Base-by-base conservation (phyloP, 1,140 invertebrate species). In the Rhopalosiphum maidis region DNA sequence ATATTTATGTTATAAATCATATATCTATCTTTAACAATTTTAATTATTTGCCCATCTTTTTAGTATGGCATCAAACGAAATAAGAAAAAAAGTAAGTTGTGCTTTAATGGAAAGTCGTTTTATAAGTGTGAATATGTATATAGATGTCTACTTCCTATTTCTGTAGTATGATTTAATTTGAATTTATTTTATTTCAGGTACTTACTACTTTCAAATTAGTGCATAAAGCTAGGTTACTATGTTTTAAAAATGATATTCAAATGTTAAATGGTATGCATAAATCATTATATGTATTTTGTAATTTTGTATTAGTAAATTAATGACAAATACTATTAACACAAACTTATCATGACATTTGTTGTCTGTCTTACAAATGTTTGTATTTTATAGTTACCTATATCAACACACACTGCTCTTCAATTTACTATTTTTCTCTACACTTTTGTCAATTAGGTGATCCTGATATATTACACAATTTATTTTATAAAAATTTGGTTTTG, bases 171-270 rank as follows among this genome's bases (percentile, higher is more conserved):
- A 85, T 3, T 41, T 6, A 41, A 43, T 85, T 2, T 68, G 60
- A 90, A 0, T n/a, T 60, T 46, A 30, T 91, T 51, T 23, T 48
- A 92, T 92, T 92, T 82, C 15, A 93, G 91, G 91, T 93, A 8
- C 91, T 93, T 6, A 55, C 21, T 41, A 35, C n/a, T 43, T 93
- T 86, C 35, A 93, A 93, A 93, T 54, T 55, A 6, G 35, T 93
- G 5, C 91, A 93, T 86, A 93, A 21, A 93, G 91, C 91, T 21
- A 93, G 91, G 41, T 43, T 85, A 93, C 43, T 37, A 8, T 93
- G 91, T 43, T 93, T 93, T 25, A 85, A 86, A 93, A 85, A 93
- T 93, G 91, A 93, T 93, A 35, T n/a, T 30, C 48, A 93, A 15
- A 93, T 93, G 91, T 85, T 54, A 85, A 93, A 37, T 85, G 91